Base-by-base conservation (phyloP, 2,113 vertebrate genomes). In the Tragelaphus imberbis region DNA sequence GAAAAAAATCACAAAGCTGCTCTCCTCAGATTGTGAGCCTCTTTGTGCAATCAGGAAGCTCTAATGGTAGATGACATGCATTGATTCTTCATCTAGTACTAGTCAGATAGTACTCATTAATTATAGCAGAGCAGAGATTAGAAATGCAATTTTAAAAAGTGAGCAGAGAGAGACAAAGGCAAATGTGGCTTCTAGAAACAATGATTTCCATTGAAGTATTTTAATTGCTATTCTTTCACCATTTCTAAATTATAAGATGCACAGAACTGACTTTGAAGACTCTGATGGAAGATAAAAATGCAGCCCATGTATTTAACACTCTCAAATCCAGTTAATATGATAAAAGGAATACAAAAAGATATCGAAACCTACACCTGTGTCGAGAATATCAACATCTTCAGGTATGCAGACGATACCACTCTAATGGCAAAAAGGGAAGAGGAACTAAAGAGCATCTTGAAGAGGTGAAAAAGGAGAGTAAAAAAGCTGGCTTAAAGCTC, bases 21-120 rank as follows among this genome's bases (percentile, higher is more conserved):
- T 53, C 56, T 6, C 14, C 25, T 1, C 19, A 19, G 53, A 40
- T 6, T 25, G 5, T 51, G 19, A 68, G 47, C 27, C 23, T 44
- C 56, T 19, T 79, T 14, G 1, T 84, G n/a, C 27, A 49, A 80
- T n/a, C 6, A 27, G 25, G 61, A 94, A 95, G 33, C 25, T 11
- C 1, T 2, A 7, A 11, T 2, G 9, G 44, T 59, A 87, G 27
- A 80, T 0, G 19, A 30, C 14, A 28, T 0, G 1, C 63, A 28
- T 53, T 15, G 51, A 88, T 84, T 81, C 25, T 40, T 79, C 33
- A 30, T 80, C 56, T 49, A 11, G 23, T 71, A 21, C n/a, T 71
- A 16, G 17, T 85, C 77, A 61, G 33, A 47, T 1, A 15, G 33
- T 14, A 36, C 10, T 21, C 23, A 53, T 23, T 82, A 61, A 84